Evolutionary conservation across 2,113 vertebrate genomes (phyloP), one percentile per base, ranked within the genome.

Genomic region (Marmota flaviventris): DNA sequence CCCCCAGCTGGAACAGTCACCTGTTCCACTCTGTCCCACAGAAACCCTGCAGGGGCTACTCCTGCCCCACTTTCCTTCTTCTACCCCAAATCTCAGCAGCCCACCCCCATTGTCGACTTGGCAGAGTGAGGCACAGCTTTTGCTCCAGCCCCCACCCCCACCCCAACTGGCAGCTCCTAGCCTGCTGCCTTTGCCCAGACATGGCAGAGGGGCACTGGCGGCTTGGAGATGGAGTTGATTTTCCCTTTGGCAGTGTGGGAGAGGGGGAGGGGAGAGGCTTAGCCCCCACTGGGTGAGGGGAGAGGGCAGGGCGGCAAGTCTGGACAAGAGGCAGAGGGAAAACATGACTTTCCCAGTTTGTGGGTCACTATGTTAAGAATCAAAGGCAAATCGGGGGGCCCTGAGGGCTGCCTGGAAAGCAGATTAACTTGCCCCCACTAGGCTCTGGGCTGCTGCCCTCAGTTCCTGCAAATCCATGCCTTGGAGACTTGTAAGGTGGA

Each of bases 121-220:
- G 97, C 93, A 89, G 85, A 79, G 72, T 20, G 70, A 93, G 75
- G 24, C 45, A 32, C 32, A 24, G 78, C 79, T 91, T 97, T 82
- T 89, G 63, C 69, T 86, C 91, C 91, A 75, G 95, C 96, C 96
- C 97, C 96, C 81, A 90, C 76, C 96, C 96, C 91, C 97, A 91
- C 22, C 91, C 84, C 91, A 25, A 61, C 88, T 97, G 96, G 97
- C 96, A 96, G 96, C 96, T 98, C 63, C 92, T 56, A 29, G 93
- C 97, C 94, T 92, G 96, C 92, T 95, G 96, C 93, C 96, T 97
- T 96, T 97, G 96, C 96, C 97, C 96, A 94, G 97, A 87, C 96
- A 95, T 83, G 97, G 97, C 96, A 86, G 93, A 97, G 97, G 97
- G 97, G 97, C 96, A 96, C 86, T 53, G 94, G 96, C 89, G 48